Evolutionary conservation across 2,888 invertebrate genomes (phyloP), one percentile per base, ranked within the genome.

Genomic region (Trilocha varians): DNA sequence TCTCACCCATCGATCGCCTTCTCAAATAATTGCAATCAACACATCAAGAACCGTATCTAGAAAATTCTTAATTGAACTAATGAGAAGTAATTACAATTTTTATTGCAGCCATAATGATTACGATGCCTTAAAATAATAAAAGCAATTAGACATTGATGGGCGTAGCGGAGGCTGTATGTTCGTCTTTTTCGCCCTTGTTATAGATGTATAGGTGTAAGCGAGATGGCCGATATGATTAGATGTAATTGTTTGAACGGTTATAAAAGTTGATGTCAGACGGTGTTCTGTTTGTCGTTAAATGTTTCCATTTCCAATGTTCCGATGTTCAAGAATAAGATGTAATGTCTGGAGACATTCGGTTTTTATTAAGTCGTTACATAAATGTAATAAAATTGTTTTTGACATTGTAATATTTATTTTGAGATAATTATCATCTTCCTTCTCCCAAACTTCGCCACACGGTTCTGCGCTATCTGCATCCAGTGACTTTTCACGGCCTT

Each of bases 91-190:
- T 85, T 83, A 85, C 83, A 84, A 83, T 80, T 84, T 85, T 84
- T 85, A 85, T 84, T 77, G 75, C 80, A 65, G 80, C 76, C 76
- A 76, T 84, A 84, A 84, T 85, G 79, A 84, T 84, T 85, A 85
- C 84, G 85, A 84, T 84, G 84, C 75, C 80, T 84, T 85, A 85
- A 85, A 85, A 85, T 85, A 85, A 85, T 84, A 85, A 84, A 84
- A 85, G 84, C 85, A 84, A 85, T 85, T 84, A 84, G 80, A 78
- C 78, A 78, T 79, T 80, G 78, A 80, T 76, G 77, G 76, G 72
- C 74, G 82, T 73, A 80, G 76, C 75, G 60, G 70, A 71, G 68
- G 63, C 57, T 55, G 48, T 70, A 57, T 55, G 37, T 57, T 55
- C 53, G 65, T 83, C 79, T 71, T 77, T 58, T 52, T 83, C 69